These are phyloP conservation scores for Cervus canadensis DNA, from an alignment of 2,113 vertebrate genomes.

Conservation along the genomic window DNA sequence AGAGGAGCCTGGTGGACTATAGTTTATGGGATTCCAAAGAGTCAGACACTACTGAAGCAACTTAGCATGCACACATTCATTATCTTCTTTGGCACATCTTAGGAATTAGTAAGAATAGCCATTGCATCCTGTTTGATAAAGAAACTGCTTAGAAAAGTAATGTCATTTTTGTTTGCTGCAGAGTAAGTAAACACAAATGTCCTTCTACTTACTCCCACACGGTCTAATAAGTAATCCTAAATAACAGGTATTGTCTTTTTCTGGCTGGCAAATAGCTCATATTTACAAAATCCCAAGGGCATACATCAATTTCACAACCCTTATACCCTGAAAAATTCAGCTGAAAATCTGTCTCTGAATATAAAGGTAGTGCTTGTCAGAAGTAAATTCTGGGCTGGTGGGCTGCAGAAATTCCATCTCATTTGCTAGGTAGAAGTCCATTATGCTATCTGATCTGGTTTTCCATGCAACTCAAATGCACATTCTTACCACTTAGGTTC, in stretches of 20 bases:
- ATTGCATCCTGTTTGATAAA: neutral
- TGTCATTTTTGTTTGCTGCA: neutral
- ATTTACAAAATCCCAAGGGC: neutral
- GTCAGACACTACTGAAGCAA: neutral
- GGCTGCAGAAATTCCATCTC: neutral
- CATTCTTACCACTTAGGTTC: neutral
- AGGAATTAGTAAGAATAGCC: neutral
- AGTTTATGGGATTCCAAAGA: neutral
- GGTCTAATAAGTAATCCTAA: neutral
- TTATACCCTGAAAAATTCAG: neutral
- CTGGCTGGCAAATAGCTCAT: neutral
- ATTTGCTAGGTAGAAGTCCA: neutral
- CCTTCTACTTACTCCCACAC: neutral
- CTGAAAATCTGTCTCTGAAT: neutral
- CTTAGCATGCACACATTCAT: neutral
- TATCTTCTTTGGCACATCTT: neutral
- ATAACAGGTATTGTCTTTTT: neutral
- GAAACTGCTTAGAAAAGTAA: neutral
- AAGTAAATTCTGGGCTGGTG: neutral
- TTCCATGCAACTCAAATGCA: neutral
- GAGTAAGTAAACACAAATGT: neutral
- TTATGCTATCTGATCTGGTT: neutral
- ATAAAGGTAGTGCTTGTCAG: neutral
- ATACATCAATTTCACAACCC: neutral
- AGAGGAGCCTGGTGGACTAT: neutral